Evolutionary conservation across 1,140 invertebrate species (phyloP), one percentile per base, ranked within the genome.

Genomic region (Achatina immaculata): DNA sequence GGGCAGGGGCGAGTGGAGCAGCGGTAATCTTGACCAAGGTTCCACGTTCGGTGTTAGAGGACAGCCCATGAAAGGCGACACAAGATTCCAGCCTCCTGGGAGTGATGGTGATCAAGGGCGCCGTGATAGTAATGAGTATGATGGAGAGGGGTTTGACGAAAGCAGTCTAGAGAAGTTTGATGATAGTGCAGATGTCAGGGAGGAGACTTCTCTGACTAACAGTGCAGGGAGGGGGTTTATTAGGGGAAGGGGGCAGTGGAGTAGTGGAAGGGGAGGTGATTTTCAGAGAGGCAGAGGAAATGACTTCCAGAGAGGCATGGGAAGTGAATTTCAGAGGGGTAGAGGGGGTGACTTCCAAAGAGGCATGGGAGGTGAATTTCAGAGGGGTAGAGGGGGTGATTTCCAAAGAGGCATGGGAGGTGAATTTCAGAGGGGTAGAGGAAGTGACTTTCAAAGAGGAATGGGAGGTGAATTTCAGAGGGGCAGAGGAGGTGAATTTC

Each of bases 401-500:
- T 40, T 58, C 55, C 40, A 24, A 6, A 65, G 81, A 28, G 43
- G 38, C 21, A 42, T 43, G 62, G 34, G 55, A n/a, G 31, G 43
- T 45, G 78, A 48, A 24, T 9, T 7, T 36, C 36, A 31, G n/a
- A 14, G 68, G 43, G 68, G 78, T 28, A 14, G 14, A n/a, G 65
- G 31, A 11, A 34, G 65, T 34, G 72, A 75, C 6, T 75, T 75
- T 55, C 45, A 34, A 38, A 65, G 21, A 43, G 38, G 71, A 31
- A n/a, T n/a, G n/a, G n/a, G 73, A 73, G 82, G 81, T 45, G 76
- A 79, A 11, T 79, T 77, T 55, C 58, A 72, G 31, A 31, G 81
- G 66, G 75, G 66, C 6, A 21, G 81, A 45, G 66, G 65, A 40
- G 51, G 55, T 42, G 80, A 69, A 31, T 55, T 58, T 79, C 77